Base-by-base conservation (phyloP, 2,113 vertebrate species). In the Boulengeromyrus knoepffleri region DNA sequence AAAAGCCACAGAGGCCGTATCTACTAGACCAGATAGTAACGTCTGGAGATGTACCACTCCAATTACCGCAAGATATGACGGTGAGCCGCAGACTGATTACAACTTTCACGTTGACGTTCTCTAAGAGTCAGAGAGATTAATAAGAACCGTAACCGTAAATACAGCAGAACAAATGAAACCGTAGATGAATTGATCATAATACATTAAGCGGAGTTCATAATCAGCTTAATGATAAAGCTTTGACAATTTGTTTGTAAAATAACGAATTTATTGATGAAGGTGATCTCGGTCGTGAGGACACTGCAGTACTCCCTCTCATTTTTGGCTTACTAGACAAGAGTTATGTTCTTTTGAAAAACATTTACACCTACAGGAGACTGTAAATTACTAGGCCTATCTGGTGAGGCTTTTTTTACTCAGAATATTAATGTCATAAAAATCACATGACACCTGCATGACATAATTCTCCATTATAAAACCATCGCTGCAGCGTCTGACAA, bases 371-470 rank as follows among this genome's bases (percentile, higher is more conserved):
- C 21, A 4, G 47, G n/a, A 85, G 45, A 27, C 45, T 13, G n/a
- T 27, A 47, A 86, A 49, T 86, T 47, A 50, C 45, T 31, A 31
- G 31, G 31, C 31, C 31, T 5, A 86, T 31, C 74, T 80, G 74
- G 36, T 19, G 31, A 42, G 15, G 36, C 5, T 36, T 42, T 80
- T 36, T 80, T 80, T 80, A 8, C 74, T 39, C 36, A 39, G 12
- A 80, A 80, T 80, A 80, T 80, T 80, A 80, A 80, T 80, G 74
- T 80, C 74, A 80, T 80, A 80, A 80, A 80, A 80, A 80, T 80
- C 13, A 80, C 74, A 80, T 42, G 74, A 80, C 74, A 80, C 74
- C 31, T 80, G 15, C 74, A 80, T 80, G 74, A 80, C 15, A 80
- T 36, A 80, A 80, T 80, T 80, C 74, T 80, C 74, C 74, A 80